Evolutionary conservation across 1,140 invertebrate genomes (phyloP).

Genomic region (Megalopta genalis): DNA sequence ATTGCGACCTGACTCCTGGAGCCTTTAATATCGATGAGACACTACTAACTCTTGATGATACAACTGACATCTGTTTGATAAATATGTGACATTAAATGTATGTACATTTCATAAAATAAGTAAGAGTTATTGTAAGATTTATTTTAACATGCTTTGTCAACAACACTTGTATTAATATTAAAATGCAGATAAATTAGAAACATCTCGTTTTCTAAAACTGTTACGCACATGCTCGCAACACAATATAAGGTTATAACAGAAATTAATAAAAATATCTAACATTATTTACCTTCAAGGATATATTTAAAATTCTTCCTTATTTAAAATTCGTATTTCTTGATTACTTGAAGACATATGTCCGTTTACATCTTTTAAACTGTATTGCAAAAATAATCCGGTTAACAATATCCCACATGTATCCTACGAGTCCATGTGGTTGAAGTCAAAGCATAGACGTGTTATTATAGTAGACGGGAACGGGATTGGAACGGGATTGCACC

Average conservation of each 20-base stretch:
- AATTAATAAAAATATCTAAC: neutral
- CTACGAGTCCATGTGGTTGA: neutral
- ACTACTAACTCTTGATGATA: constrained; percentile 74
- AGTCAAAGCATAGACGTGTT: too few relatives aligned
- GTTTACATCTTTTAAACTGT: constrained; percentile 22
- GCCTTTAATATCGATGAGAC: constrained; percentile 74
- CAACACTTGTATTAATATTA: neutral
- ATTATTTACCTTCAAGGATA: constrained; percentile 30
- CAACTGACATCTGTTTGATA: constrained; percentile 74
- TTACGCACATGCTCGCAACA: neutral
- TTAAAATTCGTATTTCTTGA: neutral
- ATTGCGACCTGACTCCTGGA: constrained; percentile 64
- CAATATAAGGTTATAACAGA: constrained; percentile 39
- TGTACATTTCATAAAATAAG: neutral
- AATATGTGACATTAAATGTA: neutral
- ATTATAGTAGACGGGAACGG: too few relatives aligned
- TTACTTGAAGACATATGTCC: neutral
- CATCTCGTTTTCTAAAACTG: neutral
- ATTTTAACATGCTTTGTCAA: neutral
- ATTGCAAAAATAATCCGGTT: neutral
- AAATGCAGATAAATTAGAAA: neutral
- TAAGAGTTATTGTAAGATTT: neutral
- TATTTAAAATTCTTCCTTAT: neutral
- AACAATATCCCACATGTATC: neutral
- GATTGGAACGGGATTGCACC: too few relatives aligned